Evolutionary conservation across 2,888 invertebrate species (phyloP).

Genomic region (Noctua janthe): DNA sequence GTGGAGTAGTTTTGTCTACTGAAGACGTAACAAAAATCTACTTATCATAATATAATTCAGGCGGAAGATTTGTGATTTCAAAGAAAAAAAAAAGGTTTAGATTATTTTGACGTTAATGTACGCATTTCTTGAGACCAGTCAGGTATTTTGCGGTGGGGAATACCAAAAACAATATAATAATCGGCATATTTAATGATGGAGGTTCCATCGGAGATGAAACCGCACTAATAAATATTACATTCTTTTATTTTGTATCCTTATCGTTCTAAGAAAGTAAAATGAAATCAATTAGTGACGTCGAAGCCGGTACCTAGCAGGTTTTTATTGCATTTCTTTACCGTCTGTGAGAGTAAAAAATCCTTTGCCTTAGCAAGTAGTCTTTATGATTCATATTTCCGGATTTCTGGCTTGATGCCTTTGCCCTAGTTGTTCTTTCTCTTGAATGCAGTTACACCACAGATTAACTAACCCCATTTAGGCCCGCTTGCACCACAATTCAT

Average conservation of each 20-base stretch:
- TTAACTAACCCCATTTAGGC: conserved; percentile 12
- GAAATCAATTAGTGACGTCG: conserved; percentile 47
- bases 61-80: conserved; percentile 19
- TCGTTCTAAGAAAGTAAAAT: conserved; percentile 48
- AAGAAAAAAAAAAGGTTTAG: not conserved
- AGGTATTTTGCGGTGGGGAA: conserved; percentile 14
- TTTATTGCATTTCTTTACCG: conserved; percentile 25
- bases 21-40: conserved; percentile 60
- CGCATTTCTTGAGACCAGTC: not conserved
- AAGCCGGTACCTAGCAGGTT: not conserved
- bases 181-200: not conserved
- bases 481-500: not conserved
- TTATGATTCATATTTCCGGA: conserved; percentile 52
- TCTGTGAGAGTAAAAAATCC: conserved; percentile 21
- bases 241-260: conserved; percentile 37
- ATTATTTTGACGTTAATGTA: not conserved
- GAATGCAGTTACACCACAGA: conserved; percentile 24
- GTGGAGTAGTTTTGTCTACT: conserved; percentile 60
- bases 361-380: conserved; percentile 7
- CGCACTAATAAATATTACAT: not conserved
- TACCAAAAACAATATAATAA: conserved; percentile 5
- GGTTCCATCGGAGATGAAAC: conserved; percentile 14
- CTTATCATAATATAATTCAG: conserved; percentile 27
- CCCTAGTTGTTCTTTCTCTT: conserved; percentile 16
- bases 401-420: conserved; percentile 41